Conservation (phyloP, 2,888 invertebrate genomes). For the Euplagia quadripunctaria region DNA sequence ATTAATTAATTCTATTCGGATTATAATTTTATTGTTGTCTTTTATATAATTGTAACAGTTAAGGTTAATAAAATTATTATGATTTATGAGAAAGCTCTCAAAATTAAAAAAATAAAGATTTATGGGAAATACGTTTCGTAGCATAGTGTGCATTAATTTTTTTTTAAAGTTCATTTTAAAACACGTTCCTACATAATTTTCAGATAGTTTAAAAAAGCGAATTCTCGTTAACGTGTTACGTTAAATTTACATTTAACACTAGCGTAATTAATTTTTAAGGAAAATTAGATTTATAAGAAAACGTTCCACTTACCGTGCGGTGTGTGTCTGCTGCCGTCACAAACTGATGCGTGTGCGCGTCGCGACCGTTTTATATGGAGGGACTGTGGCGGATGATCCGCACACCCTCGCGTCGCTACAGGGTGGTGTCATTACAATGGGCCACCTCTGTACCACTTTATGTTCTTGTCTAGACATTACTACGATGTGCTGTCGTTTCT, state of each 20-base stretch:
- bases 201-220: neutral
- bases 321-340: conserved; percentile 74
- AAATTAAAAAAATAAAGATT: neutral
- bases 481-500: neutral
- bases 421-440: conserved; percentile 42
- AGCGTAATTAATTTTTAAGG: conserved; percentile 20
- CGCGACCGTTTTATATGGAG: conserved; percentile 79
- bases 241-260: conserved; percentile 10
- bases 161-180: neutral
- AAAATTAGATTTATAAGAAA: conserved; percentile 26
- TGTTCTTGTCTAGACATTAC: conserved; percentile 23
- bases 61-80: no score
- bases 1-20: conserved; percentile 29
- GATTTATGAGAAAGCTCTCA: no score
- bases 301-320: conserved; percentile 69
- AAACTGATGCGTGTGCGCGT: conserved; percentile 77
- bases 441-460: conserved; percentile 3
- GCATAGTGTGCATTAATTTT: neutral
- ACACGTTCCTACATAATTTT: neutral
- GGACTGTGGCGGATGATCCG: conserved; percentile 61
- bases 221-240: conserved; percentile 1
- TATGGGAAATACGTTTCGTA: neutral
- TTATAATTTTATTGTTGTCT: conserved; percentile 5
- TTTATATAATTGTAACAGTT: neutral
- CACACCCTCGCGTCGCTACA: conserved; percentile 58